Evolutionary conservation across 2,888 invertebrate species (phyloP), one percentile per base, ranked within the genome.

Genomic region (Hoplodrina blanda): DNA sequence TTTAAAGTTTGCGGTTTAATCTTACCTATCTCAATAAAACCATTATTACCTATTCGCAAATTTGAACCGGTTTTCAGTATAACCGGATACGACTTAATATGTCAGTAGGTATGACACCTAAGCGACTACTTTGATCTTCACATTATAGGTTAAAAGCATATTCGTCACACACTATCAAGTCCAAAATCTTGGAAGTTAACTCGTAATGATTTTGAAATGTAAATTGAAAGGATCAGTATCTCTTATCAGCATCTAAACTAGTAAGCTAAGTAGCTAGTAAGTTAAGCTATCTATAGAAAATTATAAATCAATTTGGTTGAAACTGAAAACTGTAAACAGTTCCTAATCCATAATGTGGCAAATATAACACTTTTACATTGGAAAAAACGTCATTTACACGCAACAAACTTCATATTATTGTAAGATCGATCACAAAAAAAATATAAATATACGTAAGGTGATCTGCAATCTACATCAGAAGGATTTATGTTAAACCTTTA

Each of bases 1-100:
- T 41, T 37, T 25, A 37, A 20, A 30, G 37, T 57, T 49, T 11
- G 20, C 30, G 30, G 33, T 49, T 54, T 57, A 3, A 52, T 46
- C 11, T 56, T 7, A 49, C 4, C 10, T 56, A 49, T 6, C 10
- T 56, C 13, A 64, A 20, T 20, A 41, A 56, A 71, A 71, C 33
- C 41, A 19, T 56, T 10, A 44, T 33, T 20, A 41, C 20, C 1
- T 57, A 46, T 46, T 53, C 13, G 37, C 13, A 19, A 57, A 33
- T 49, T 54, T 60, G 11, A 13, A 10, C 71, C 30, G 20, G 62
- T 54, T 44, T 62, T 37, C 13, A 17, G 3, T 33, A 3, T 13
- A 71, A 25, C 55, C 55, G 62, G 70, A 70, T 70, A 49, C 19
- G n/a, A n/a, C 4, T 70, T 30, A 20, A 13, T 46, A 50, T 71